phyloP scores from a whole-genome alignment of 1,140 invertebrate genomes.

The Acyrthosiphon pisum region DNA sequence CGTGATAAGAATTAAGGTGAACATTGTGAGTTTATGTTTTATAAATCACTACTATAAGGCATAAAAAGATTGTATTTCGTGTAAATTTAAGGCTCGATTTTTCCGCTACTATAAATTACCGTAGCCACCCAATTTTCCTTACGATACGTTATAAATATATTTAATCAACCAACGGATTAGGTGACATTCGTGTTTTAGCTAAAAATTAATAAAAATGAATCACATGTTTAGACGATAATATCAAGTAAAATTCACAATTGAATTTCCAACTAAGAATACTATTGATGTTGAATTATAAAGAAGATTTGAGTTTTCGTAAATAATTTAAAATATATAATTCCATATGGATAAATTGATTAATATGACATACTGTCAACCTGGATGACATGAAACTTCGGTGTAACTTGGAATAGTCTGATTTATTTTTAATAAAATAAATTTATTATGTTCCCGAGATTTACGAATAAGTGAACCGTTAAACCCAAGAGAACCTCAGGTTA shows the following conservation, averaged over 20 bases:
- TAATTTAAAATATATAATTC: neutral
- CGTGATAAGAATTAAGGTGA: constrained; percentile 6
- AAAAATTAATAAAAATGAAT: neutral
- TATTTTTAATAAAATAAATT: too few species aligned
- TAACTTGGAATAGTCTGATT: too few species aligned
- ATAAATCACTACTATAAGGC: neutral
- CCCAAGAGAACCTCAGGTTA: too few species aligned
- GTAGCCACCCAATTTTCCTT: too few species aligned
- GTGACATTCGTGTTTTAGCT: neutral
- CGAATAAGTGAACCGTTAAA: too few species aligned
- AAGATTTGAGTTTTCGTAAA: neutral
- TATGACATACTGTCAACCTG: too few species aligned
- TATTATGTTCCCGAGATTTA: too few species aligned
- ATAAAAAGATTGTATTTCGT: neutral
- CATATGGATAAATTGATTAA: too few species aligned
- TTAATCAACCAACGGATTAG: neutral
- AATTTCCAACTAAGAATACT: neutral
- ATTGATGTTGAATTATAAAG: neutral
- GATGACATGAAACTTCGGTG: too few species aligned
- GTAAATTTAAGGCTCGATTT: neutral
- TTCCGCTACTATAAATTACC: neutral
- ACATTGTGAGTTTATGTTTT: constrained; percentile 11
- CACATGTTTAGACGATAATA: neutral
- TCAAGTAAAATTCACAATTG: neutral
- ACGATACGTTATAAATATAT: neutral